Evolutionary conservation across 2,113 vertebrate species (phyloP).

Genomic region (Petrocephalus zakoni): DNA sequence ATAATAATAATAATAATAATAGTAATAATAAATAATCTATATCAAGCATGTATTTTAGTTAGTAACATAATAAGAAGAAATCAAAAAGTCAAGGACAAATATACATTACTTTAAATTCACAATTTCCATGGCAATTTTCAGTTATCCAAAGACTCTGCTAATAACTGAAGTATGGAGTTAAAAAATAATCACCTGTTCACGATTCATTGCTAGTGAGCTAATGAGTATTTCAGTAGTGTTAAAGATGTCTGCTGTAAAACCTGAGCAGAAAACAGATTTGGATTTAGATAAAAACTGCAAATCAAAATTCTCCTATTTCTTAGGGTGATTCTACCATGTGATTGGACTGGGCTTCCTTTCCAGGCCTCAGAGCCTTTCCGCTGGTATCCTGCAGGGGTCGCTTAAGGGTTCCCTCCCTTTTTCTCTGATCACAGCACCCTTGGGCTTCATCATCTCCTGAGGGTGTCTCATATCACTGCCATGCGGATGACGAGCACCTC

Average conservation of each 20-base stretch:
- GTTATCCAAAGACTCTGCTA: background rate
- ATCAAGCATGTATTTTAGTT: background rate
- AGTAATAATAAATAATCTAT: background rate
- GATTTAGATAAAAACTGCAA: background rate
- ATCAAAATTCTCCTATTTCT: background rate
- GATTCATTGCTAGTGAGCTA: background rate
- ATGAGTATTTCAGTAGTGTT: background rate
- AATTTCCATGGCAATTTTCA: background rate
- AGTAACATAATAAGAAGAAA: background rate
- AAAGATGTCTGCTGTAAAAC: background rate
- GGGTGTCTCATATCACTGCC: background rate
- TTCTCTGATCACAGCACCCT: background rate
- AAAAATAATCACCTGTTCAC: background rate
- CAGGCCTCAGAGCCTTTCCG: background rate
- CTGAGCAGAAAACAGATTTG: background rate
- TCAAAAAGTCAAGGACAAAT: background rate
- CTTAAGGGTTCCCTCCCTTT: background rate
- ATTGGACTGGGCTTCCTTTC: background rate
- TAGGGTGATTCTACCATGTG: background rate
- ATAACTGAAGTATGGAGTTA: background rate
- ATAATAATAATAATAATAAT: background rate
- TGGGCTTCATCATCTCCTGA: background rate
- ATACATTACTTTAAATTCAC: background rate
- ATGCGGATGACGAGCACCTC: background rate
- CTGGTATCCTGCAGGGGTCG: background rate